phyloP scores from a whole-genome alignment of 2,113 vertebrate genomes.

The Circaetus cinerascens region DNA sequence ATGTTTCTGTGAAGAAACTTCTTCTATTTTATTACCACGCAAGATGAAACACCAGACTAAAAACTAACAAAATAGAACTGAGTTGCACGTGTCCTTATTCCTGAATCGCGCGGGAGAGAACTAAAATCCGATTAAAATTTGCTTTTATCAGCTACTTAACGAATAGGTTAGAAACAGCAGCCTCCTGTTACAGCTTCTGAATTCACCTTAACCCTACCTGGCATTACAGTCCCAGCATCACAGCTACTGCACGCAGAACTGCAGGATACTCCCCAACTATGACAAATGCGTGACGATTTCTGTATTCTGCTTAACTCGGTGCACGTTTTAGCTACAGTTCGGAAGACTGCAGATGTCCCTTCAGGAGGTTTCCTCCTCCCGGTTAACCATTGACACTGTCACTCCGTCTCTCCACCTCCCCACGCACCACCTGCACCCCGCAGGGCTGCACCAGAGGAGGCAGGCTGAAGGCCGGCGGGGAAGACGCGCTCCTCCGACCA shows the following conservation, averaged over 20 bases:
- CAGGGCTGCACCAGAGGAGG: background rate
- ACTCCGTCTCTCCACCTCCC: background rate
- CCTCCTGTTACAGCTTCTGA: background rate
- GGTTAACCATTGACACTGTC: background rate
- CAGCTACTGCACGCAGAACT: background rate
- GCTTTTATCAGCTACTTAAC: background rate
- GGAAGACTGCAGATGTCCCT: background rate
- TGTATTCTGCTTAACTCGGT: background rate
- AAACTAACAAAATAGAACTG: background rate
- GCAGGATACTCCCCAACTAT: background rate
- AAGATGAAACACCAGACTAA: background rate
- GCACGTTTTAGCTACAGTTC: background rate
- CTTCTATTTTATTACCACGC: accelerated
- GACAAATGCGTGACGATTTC: background rate
- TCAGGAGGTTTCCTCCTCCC: background rate
- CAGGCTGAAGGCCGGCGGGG: background rate
- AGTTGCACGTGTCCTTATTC: background rate
- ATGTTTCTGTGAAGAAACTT: background rate
- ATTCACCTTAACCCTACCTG: background rate
- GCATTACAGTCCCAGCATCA: background rate
- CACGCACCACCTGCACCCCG: background rate
- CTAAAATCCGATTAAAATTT: background rate
- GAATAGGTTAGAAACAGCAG: background rate
- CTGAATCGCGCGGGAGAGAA: background rate
- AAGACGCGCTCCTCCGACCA: background rate